These are phyloP conservation scores for Cryptus armator DNA, from an alignment of 2,888 invertebrate genomes.

Conservation along the genomic window DNA sequence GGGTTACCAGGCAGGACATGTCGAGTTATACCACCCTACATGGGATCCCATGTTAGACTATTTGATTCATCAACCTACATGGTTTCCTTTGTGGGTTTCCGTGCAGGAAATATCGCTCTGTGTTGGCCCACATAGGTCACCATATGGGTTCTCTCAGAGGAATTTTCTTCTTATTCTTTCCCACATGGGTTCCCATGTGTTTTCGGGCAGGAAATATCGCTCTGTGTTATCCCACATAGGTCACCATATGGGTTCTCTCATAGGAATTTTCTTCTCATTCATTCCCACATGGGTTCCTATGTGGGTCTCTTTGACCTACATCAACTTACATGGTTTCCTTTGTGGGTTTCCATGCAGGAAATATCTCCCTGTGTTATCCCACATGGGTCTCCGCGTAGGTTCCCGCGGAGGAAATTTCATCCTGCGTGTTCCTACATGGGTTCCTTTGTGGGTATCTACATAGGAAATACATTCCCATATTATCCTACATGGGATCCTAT, in stretches of 20 bases:
- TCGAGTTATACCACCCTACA: neutral
- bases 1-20: neutral
- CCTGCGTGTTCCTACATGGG: too few species aligned
- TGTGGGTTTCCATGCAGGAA: neutral
- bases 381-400: too few species aligned
- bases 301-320: neutral
- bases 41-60: neutral
- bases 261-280: neutral
- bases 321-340: neutral
- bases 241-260: neutral
- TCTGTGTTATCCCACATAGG: neutral
- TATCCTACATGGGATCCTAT: too few species aligned
- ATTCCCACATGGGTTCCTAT: neutral
- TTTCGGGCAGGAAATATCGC: neutral
- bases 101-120: neutral
- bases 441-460: too few species aligned
- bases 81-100: neutral
- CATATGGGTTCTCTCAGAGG: neutral
- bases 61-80: too few species aligned
- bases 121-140: slow-evolving; percentile 16
- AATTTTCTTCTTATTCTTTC: slow-evolving; percentile 8
- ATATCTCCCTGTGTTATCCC: neutral
- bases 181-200: neutral
- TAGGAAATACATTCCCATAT: too few species aligned
- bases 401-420: too few species aligned